Conservation (phyloP, 1,140 invertebrate species). For the Drosophila lacteicornis region DNA sequence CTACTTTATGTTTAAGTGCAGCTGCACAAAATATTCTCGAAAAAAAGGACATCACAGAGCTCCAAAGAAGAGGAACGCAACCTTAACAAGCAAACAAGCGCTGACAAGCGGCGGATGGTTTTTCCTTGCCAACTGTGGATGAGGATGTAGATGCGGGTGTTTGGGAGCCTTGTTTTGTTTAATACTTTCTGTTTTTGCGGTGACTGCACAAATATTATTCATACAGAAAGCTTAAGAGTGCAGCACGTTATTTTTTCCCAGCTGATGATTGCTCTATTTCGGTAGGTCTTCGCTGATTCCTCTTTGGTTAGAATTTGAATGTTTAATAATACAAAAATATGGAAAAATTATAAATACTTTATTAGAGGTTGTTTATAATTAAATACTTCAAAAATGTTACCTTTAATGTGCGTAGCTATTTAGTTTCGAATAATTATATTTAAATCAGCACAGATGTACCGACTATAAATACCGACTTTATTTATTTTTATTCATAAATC, state of each 20-base stretch:
- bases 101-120: slow-evolving; percentile 56
- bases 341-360: not conserved
- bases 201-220: slow-evolving; percentile 72
- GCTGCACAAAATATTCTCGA: slow-evolving; percentile 65
- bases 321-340: not conserved
- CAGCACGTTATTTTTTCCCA: slow-evolving; percentile 14
- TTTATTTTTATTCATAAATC: too few species aligned
- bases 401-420: too few species aligned
- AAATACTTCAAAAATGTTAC: too few species aligned
- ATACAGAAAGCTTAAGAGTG: slow-evolving; percentile 57
- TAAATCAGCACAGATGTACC: too few species aligned
- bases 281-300: not conserved
- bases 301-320: not conserved
- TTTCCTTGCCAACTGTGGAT: slow-evolving; percentile 30
- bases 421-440: too few species aligned
- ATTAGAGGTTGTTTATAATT: too few species aligned
- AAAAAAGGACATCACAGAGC: slow-evolving; percentile 27
- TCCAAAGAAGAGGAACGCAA: slow-evolving; percentile 22
- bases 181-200: slow-evolving; percentile 55
- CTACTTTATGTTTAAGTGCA: slow-evolving; percentile 82
- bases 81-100: slow-evolving; percentile 66
- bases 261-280: not conserved
- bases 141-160: slow-evolving; percentile 12
- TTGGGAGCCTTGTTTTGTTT: slow-evolving; percentile 66
- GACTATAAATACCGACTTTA: too few species aligned